A percentile compares a stretch with the other conserved stretches of the same genome.
Conservation (phyloP, 2,797 vertebrate species). For the Gastrophryne carolinensis region DNA sequence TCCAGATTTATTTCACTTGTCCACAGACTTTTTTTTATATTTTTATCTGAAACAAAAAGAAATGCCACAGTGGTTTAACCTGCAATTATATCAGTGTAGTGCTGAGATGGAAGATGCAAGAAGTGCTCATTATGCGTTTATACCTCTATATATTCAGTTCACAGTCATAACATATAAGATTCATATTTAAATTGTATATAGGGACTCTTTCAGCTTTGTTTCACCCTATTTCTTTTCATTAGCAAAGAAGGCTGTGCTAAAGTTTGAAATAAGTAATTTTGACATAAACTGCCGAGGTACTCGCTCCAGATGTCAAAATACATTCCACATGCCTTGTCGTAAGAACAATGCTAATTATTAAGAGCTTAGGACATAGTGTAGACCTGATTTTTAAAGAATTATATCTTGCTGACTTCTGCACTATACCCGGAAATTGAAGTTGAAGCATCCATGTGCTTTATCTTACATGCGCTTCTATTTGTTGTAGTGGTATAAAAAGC, state of each 20-base stretch:
- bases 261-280: slow-evolving; percentile 53
- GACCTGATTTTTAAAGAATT: slow-evolving; percentile 36
- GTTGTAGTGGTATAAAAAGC: too few species aligned
- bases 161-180: not conserved
- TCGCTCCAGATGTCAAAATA: slow-evolving; percentile 43
- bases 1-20: too few species aligned
- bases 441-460: too few species aligned
- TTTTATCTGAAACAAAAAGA: too few species aligned
- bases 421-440: too few species aligned
- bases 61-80: too few species aligned
- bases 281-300: slow-evolving; percentile 52
- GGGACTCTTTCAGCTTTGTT: not conserved
- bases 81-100: too few species aligned
- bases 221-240: not conserved
- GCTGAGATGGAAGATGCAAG: too few species aligned
- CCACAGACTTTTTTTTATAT: too few species aligned
- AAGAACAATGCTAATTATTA: slow-evolving; percentile 43
- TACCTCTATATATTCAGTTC: not conserved
- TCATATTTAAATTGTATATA: not conserved
- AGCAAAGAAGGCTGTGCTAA: not conserved
- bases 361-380: slow-evolving; percentile 20
- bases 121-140: not conserved
- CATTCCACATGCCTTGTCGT: slow-evolving; percentile 15
- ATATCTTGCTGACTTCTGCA: not conserved
- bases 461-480: too few species aligned